Evolutionary conservation across 2,797 vertebrate species (phyloP), one percentile per base, ranked within the genome.

Genomic region (Steatocranus sp.): DNA sequence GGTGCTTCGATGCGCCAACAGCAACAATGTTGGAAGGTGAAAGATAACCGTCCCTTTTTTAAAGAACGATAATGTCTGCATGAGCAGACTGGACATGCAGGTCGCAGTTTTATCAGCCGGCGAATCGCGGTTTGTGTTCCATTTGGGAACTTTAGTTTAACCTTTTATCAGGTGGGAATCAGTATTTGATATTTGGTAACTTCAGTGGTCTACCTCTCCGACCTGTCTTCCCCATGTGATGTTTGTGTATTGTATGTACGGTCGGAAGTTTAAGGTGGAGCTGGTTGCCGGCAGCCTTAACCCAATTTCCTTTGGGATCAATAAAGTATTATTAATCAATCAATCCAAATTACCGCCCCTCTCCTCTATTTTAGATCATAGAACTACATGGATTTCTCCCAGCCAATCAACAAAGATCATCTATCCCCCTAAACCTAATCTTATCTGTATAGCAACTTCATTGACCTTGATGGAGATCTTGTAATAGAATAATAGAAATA

Each of bases 61-160:
- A 6, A 63, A 38, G 7, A 63, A 23, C n/a, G 0, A 66, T 38
- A 38, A 20, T 23, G n/a, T 66, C n/a, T 12, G 0, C n/a, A 66
- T 66, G 20, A 41, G 61, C 61, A 66, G 61, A 3, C n/a, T 0
- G 34, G n/a, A 20, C 4, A n/a, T 9, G 32, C 34, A 15, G 4
- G 61, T 63, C 2, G 5, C 17, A 25, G 11, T 53, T 53, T 51
- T 23, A 11, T 11, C 49, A 51, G 49, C 5, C n/a, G 3, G 9
- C 3, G 34, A 36, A 36, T 9, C 9, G 34, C 0, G 0, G 36
- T 68, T 68, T 68, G 63, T 43, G 38, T 41, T 43, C 63, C 8
- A 25, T 43, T 68, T 23, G 36, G 36, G 20, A 23, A 15, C 61
- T 43, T 68, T 25, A 30, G 34, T 38, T 14, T 9, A 9, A 38